These are phyloP conservation scores for Theocolax elegans DNA, from an alignment of 1,140 invertebrate species.

Conservation along the genomic window DNA sequence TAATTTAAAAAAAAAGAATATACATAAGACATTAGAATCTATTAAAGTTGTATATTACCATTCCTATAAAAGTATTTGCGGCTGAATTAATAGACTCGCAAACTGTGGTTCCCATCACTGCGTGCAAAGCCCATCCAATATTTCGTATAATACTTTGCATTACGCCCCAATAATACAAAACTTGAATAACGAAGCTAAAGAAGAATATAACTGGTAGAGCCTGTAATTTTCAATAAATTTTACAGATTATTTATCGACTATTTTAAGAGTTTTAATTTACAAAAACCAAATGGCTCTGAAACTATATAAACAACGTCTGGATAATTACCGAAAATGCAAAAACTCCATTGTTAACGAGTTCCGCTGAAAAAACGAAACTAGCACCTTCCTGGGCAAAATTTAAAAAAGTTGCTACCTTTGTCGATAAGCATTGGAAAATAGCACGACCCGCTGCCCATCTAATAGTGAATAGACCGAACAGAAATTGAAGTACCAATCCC, in stretches of 20 bases:
- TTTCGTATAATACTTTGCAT: constrained; percentile 90
- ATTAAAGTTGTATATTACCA: constrained; percentile 69
- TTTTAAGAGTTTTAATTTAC: no score
- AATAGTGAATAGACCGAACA: constrained; percentile 87
- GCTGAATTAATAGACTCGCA: constrained; percentile 92
- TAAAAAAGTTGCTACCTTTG: constrained; percentile 84
- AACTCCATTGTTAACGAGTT: constrained; percentile 72
- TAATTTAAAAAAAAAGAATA: no score
- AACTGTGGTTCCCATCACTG: constrained; percentile 84
- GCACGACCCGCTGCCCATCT: constrained; percentile 82
- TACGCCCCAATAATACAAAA: constrained; percentile 87
- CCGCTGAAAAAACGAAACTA: constrained; percentile 85
- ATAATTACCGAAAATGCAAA: constrained; percentile 85
- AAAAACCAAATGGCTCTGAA: no score
- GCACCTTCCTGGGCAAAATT: constrained; percentile 82
- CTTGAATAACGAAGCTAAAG: constrained; percentile 87
- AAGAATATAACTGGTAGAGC: constrained; percentile 89
- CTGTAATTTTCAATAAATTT: no score
- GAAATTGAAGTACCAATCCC: constrained; percentile 87
- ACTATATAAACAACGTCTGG: no score
- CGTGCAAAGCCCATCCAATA: constrained; percentile 81
- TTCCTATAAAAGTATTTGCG: constrained; percentile 90
- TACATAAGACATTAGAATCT: no score
- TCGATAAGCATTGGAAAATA: constrained; percentile 84
- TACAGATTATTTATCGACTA: no score